Base-by-base conservation (phyloP, 2,888 invertebrate species). In the Drosophila ezoana region DNA sequence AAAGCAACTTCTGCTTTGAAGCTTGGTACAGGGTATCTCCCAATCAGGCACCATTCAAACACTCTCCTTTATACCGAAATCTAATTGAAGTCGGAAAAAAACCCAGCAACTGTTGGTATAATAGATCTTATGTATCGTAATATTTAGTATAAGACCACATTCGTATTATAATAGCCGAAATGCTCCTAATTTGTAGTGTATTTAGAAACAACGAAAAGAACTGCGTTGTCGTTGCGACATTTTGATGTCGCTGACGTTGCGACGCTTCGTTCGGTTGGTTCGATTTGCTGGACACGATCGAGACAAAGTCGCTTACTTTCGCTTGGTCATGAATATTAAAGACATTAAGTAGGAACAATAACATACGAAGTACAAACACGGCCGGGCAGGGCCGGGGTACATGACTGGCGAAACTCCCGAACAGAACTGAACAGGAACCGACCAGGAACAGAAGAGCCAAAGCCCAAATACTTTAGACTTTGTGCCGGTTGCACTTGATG, bases 341-440 rank as follows among this genome's bases (percentile, higher is more conserved):
- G 89, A 87, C 89, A 89, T 89, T 87, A 87, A 87, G 90, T 89
- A 87, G 85, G 81, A 89, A 87, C 80, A 78, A 83, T 89, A 89
- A 81, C 76, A 76, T 67, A 65, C 65, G 63, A 56, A 33, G 28
- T 60, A 60, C 40, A 47, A 28, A 63, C 47, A 47, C 37, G 48
- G 51, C 48, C 9, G 38, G 48, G 52, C 51, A 47, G 48, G 23
- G 52, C 13, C 20, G 56, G 18, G 38, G 20, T 20, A 64, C 76
- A 79, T 75, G 70, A 75, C 79, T 59, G 58, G 76, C 62, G 41
- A 69, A 73, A 66, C 61, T 44, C 37, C 35, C 14, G 54, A 33
- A 11, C 33, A 47, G 61, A 23, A 20, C 14, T 56, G 62, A 65
- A 62, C 74, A 74, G 63, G 56, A 75, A 73, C 69, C 43, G 51